Evolutionary conservation across 2,888 invertebrate genomes (phyloP).

Genomic region (Catocala nupta): DNA sequence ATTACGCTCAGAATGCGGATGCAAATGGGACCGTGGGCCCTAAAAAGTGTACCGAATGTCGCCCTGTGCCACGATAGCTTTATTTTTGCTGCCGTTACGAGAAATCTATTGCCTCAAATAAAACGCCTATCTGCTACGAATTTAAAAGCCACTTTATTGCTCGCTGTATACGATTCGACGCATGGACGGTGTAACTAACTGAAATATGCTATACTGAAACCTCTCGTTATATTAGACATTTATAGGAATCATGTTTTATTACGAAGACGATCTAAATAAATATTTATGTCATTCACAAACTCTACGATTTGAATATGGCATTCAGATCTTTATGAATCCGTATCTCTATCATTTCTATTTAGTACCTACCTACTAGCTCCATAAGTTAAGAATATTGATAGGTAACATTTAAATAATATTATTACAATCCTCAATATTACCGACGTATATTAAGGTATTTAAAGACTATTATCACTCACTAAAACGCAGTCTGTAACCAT

Average conservation of each 20-base stretch:
- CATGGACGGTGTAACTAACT: constrained; percentile 56
- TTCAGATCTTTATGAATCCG: constrained; percentile 2
- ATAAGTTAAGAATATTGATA: not conserved
- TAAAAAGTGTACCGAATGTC: constrained; percentile 78
- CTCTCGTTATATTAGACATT: constrained; percentile 48
- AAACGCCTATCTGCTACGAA: constrained; percentile 80
- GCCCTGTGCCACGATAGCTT: constrained; percentile 74
- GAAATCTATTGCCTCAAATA: constrained; percentile 83
- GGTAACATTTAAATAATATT: not conserved
- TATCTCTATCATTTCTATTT: not conserved
- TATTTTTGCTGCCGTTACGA: constrained; percentile 81
- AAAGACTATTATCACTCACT: constrained; percentile 39
- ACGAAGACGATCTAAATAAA: constrained; percentile 21
- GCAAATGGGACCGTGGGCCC: constrained; percentile 81
- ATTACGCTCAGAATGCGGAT: constrained; percentile 83
- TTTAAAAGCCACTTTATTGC: constrained; percentile 77
- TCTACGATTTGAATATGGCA: constrained; percentile 4
- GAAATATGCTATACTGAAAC: constrained; percentile 52
- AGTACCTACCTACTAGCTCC: constrained; percentile 3
- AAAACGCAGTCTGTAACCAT: constrained; percentile 56
- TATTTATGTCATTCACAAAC: constrained; percentile 9
- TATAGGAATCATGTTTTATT: constrained; percentile 34
- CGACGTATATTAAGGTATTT: constrained; percentile 3
- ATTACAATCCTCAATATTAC: constrained; percentile 6
- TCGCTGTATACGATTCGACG: constrained; percentile 63